phyloP scores from a whole-genome alignment of 2,113 vertebrate genomes.

The Sisor rabdophorus region DNA sequence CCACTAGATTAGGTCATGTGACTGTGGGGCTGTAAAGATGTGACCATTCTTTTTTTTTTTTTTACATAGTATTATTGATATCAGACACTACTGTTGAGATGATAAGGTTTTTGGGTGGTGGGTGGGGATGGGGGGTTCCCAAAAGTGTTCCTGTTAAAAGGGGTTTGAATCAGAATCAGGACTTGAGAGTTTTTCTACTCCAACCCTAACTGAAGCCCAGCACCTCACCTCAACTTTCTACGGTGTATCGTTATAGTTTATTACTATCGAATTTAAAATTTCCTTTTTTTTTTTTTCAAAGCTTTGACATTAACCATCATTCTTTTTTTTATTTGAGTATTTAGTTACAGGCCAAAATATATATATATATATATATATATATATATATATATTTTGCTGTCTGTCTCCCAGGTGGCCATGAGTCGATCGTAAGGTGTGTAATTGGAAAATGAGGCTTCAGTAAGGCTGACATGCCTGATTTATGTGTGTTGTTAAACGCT shows the following conservation, averaged over 20 bases:
- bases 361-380: not conserved
- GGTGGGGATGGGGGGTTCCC: no score
- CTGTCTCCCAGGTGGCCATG: not conserved
- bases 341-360: not conserved
- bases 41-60: no score
- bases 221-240: not conserved
- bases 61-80: no score
- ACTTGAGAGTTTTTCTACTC: no score
- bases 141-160: no score
- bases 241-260: not conserved
- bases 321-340: not conserved
- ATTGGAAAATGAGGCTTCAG: slow-evolving; percentile 6
- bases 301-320: not conserved
- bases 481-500: slow-evolving; percentile 13
- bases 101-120: no score
- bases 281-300: not conserved
- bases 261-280: not conserved
- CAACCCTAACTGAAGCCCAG: not conserved
- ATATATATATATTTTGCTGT: not conserved
- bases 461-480: slow-evolving; percentile 7
- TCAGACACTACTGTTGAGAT: no score
- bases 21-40: no score
- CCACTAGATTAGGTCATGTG: no score
- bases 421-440: not conserved
- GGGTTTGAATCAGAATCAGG: no score